phyloP scores from a whole-genome alignment of 2,797 vertebrate genomes.

The Varecia variegata region DNA sequence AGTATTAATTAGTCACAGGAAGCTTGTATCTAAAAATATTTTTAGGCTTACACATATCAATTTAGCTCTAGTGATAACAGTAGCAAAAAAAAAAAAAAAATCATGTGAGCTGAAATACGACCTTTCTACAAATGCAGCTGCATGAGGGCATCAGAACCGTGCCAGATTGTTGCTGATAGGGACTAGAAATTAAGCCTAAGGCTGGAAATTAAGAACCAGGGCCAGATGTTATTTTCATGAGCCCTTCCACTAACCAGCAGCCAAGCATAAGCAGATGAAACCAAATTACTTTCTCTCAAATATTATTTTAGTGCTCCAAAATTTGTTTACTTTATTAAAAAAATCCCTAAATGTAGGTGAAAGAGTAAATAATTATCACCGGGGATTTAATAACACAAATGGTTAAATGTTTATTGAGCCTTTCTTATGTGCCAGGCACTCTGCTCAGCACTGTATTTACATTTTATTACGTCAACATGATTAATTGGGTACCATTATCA shows the following conservation, averaged over 20 bases:
- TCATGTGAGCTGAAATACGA: not conserved
- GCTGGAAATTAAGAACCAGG: slow-evolving; percentile 54
- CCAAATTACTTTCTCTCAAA: slow-evolving; percentile 43
- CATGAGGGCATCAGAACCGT: not conserved
- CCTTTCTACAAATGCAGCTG: slow-evolving; percentile 49
- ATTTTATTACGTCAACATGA: not conserved
- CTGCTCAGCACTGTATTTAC: not conserved
- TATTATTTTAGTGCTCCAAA: slow-evolving; percentile 32
- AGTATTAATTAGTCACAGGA: slow-evolving; percentile 54
- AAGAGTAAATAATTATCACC: not conserved
- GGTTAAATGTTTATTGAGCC: not conserved
- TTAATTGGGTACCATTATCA: not conserved
- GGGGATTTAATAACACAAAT: not conserved
- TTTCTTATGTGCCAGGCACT: not conserved
- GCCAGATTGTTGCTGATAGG: slow-evolving; percentile 42
- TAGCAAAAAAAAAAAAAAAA: slow-evolving; percentile 6
- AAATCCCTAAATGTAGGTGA: not conserved
- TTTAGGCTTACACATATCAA: slow-evolving; percentile 51
- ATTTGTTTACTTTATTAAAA: slow-evolving; percentile 47
- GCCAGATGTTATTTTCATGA: slow-evolving; percentile 57
- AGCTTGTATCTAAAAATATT: slow-evolving; percentile 9
- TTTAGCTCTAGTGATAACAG: slow-evolving; percentile 48
- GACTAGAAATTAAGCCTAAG: slow-evolving; percentile 36
- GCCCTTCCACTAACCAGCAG: not conserved
- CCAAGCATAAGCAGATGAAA: slow-evolving; percentile 23